phyloP scores from a whole-genome alignment of 1,140 invertebrate genomes.

The Bombyx mori region ASM3026992v2 NC_085117.1:6955501-6956000 shows the following conservation, averaged over 20 bases:
- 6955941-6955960: constrained; percentile 76
- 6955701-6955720: constrained; percentile 39
- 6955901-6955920: constrained; percentile 78
- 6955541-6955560: constrained; percentile 63
- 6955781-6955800: constrained; percentile 43
- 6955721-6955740: constrained; percentile 46
- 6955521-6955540: constrained; percentile 61
- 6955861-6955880: constrained; percentile 79
- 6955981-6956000: constrained; percentile 75
- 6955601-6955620: constrained; percentile 19
- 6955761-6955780: constrained; percentile 42
- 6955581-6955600: constrained; percentile 67
- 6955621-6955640: background rate
- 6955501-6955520: constrained; percentile 65
- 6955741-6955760: constrained; percentile 60
- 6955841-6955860: constrained; percentile 77
- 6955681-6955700: constrained; percentile 52
- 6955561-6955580: constrained; percentile 59
- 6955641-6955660: background rate
- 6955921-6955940: constrained; percentile 80
- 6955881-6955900: constrained; percentile 81
- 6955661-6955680: background rate
- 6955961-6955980: constrained; percentile 68
- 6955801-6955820: constrained; percentile 58
- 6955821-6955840: constrained; percentile 73